Percentiles rank a stretch among this genome's conserved stretches.
Evolutionary conservation across 2,888 invertebrate species (phyloP).

Genomic region (Pocota personata): DNA sequence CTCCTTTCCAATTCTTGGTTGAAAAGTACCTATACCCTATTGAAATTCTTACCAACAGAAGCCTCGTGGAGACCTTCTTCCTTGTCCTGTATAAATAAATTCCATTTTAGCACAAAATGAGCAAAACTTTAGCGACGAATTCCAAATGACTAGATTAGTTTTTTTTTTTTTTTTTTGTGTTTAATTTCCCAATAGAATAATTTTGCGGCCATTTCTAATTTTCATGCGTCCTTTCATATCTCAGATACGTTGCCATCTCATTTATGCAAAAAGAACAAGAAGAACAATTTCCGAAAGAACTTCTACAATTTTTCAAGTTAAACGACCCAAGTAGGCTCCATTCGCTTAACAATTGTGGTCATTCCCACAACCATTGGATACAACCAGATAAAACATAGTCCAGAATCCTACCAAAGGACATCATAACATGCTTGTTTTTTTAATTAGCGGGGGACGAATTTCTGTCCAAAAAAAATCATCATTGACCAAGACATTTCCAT

Average conservation of each 20-base stretch:
- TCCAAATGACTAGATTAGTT: conserved; percentile 18
- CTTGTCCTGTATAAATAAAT: background rate
- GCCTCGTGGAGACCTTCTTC: background rate
- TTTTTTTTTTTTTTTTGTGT: conserved; percentile 1
- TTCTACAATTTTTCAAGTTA: conserved; percentile 57
- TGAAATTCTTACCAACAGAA: too few species aligned
- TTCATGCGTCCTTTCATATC: conserved; percentile 27
- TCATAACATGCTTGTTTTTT: conserved; percentile 21
- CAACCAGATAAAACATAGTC: conserved; percentile 10
- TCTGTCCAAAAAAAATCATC: background rate
- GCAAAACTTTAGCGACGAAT: background rate
- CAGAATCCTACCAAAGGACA: conserved; percentile 29
- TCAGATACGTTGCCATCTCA: background rate
- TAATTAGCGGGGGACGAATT: conserved; percentile 40
- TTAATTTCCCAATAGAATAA: conserved; percentile 56
- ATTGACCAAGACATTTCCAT: conserved; percentile 26
- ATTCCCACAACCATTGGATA: conserved; percentile 16
- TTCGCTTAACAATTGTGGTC: conserved; percentile 35
- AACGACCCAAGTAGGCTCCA: conserved; percentile 48
- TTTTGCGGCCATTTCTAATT: conserved; percentile 41
- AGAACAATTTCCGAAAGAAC: conserved; percentile 40
- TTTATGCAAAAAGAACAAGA: conserved; percentile 11
- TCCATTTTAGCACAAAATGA: background rate
- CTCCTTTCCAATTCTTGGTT: too few species aligned
- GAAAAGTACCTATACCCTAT: too few species aligned